These are phyloP conservation scores for Drosophila peninsularis DNA, from an alignment of 2,888 invertebrate genomes.

Conservation along the genomic window DNA sequence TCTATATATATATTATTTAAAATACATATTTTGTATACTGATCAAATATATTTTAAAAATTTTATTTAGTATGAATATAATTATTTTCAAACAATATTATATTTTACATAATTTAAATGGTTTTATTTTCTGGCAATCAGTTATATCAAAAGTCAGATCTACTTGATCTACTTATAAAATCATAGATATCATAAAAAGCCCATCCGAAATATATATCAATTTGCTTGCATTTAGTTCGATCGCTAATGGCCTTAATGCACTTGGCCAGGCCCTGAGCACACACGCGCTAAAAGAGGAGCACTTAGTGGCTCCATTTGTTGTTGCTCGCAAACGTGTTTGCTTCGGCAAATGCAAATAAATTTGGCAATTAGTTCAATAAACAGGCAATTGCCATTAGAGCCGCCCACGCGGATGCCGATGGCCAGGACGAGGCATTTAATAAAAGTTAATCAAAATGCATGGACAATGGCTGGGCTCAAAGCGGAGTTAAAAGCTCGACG, in stretches of 20 bases:
- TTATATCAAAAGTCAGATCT: background rate
- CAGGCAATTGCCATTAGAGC: constrained; percentile 36
- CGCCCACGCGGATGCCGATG: background rate
- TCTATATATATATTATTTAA: no score
- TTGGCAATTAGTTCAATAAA: constrained; percentile 43
- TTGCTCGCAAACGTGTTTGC: background rate
- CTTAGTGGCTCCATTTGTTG: background rate
- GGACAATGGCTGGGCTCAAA: constrained; percentile 48
- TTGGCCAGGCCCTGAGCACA: background rate
- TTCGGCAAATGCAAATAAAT: constrained; percentile 33
- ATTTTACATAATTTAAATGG: no score
- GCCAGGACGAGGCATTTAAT: constrained; percentile 14
- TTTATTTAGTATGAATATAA: no score
- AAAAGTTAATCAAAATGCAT: constrained; percentile 64
- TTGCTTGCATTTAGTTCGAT: background rate
- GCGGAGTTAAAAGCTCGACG: constrained; percentile 51
- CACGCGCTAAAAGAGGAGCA: background rate
- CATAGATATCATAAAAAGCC: background rate
- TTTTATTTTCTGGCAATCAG: no score
- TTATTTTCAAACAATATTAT: no score
- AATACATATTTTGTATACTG: no score
- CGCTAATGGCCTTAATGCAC: background rate
- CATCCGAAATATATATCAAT: background rate
- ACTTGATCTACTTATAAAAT: background rate
- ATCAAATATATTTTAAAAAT: no score